Percentiles rank a stretch among this genome's conserved stretches.
phyloP scores from a whole-genome alignment of 2,113 vertebrate genomes.

The Eleginops maclovinus region DNA sequence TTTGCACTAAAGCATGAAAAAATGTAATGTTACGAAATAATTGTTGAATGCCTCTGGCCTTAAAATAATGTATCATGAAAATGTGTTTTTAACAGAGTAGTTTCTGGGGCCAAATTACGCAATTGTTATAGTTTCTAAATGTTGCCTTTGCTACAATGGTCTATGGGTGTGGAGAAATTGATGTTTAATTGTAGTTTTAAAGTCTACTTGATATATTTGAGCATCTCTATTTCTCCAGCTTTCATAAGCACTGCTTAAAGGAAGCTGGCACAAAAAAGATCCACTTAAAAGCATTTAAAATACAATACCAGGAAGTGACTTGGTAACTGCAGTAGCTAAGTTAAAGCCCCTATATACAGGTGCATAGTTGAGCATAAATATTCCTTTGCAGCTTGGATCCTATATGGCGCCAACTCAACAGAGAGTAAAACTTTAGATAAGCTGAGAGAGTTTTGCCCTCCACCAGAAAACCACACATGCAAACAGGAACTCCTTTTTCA shows the following conservation, averaged over 20 bases:
- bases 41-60: neutral
- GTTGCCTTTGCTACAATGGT: neutral
- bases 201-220: neutral
- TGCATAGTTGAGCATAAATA: neutral
- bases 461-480: constrained; percentile 12
- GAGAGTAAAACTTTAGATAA: constrained; percentile 10
- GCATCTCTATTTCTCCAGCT: neutral
- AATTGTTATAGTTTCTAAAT: neutral
- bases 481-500: constrained; percentile 17
- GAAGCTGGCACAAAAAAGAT: too few species aligned
- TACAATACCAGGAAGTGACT: neutral
- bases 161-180: neutral
- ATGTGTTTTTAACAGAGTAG: neutral
- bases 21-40: constrained; percentile 4
- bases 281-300: too few species aligned
- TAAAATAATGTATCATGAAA: neutral
- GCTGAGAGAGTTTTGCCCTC: constrained; percentile 21
- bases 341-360: neutral
- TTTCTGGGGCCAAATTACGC: neutral
- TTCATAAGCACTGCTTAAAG: neutral
- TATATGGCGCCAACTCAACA: constrained; percentile 16
- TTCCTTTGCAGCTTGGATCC: constrained; percentile 30
- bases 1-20: constrained; percentile 22
- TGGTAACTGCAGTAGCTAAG: neutral
- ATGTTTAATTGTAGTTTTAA: neutral